phyloP scores from a whole-genome alignment of 2,113 vertebrate genomes.

The Chroicocephalus ridibundus region DNA sequence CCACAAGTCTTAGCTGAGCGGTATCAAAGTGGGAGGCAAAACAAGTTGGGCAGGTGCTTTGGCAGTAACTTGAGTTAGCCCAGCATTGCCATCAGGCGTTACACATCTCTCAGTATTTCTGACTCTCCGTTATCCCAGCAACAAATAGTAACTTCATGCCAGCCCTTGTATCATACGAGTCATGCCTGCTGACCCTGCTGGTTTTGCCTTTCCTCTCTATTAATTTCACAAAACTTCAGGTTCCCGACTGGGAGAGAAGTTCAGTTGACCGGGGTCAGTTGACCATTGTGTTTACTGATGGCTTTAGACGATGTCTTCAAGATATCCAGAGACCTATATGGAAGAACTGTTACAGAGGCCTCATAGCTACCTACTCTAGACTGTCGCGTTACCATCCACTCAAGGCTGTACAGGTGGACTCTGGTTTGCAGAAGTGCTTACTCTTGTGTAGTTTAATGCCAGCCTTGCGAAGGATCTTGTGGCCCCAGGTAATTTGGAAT shows the following conservation, averaged over 20 bases:
- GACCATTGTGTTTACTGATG: background rate
- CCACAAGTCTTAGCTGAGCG: background rate
- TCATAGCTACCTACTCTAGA: background rate
- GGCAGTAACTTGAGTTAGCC: background rate
- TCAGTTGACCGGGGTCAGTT: fast-evolving
- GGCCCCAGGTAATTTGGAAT: background rate
- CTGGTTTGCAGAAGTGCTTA: background rate
- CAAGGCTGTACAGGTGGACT: too few species aligned
- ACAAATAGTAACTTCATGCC: background rate
- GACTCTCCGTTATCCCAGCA: background rate
- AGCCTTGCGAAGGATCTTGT: background rate
- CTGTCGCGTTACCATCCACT: background rate
- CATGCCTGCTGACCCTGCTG: background rate
- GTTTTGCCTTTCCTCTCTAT: background rate
- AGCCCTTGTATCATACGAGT: background rate
- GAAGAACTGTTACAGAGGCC: background rate
- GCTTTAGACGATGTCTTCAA: background rate
- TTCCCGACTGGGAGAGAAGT: background rate
- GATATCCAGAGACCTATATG: background rate
- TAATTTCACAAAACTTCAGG: background rate
- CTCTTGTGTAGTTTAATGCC: background rate
- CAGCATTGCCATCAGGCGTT: background rate
- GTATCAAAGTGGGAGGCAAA: background rate
- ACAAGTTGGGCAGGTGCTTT: background rate
- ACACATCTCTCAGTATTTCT: background rate